Percentiles rank a stretch among this genome's conserved stretches.
Evolutionary conservation across 2,797 vertebrate species (phyloP).

Genomic region (Otus scops): DNA sequence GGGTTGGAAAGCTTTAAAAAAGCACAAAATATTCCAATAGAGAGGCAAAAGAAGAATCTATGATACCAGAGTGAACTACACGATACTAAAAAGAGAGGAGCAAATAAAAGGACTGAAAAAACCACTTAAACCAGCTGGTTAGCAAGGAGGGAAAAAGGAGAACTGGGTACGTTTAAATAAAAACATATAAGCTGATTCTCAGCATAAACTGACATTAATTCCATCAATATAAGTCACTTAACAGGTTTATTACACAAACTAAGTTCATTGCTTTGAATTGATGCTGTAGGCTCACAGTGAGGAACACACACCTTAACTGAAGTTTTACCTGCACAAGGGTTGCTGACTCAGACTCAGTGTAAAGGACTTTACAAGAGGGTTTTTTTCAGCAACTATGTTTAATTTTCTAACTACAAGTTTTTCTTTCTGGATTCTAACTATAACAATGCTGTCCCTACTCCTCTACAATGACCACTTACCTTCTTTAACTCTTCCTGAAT

Average conservation of each 20-base stretch:
- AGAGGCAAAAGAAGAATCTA: not conserved
- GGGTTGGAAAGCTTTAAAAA: not conserved
- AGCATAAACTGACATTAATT: not conserved
- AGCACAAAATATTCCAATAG: not conserved
- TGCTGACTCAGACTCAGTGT: not conserved
- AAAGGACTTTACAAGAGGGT: not conserved
- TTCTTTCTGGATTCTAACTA: not conserved
- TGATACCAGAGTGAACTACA: not conserved
- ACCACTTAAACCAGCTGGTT: not conserved
- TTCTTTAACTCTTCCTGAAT: conserved; percentile 79
- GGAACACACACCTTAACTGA: not conserved
- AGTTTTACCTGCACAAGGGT: not conserved
- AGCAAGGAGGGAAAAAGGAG: not conserved
- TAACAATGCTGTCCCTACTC: not conserved
- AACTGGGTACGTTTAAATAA: not conserved
- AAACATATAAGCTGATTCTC: accelerated
- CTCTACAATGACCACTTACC: conserved; percentile 48
- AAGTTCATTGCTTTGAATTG: not conserved
- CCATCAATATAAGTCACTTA: not conserved
- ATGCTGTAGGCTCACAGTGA: not conserved
- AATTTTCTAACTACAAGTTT: not conserved
- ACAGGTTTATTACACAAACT: not conserved
- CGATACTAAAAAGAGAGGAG: not conserved
- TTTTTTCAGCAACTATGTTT: not conserved
- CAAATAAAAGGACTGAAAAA: not conserved